These are phyloP conservation scores for Palaemon carinicauda DNA, from an alignment of 1,140 invertebrate species.

Conservation along the genomic window DNA sequence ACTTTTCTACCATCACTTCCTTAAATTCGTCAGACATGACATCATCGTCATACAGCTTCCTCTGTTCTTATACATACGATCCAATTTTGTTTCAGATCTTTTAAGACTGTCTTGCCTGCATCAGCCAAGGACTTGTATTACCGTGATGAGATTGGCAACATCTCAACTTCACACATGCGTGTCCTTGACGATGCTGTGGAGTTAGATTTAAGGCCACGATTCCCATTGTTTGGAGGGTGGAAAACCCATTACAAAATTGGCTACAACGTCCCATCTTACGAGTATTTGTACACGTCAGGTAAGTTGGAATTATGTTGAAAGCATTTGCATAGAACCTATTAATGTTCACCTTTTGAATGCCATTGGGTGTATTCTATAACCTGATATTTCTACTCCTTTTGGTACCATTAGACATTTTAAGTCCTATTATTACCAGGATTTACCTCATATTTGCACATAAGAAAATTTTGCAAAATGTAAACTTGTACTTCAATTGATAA, in stretches of 20 bases:
- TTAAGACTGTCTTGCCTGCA: slow-evolving; percentile 85
- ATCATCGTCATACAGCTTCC: no score
- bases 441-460: no score
- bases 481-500: no score
- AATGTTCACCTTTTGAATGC: no score
- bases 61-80: not conserved
- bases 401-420: no score
- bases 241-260: slow-evolving; percentile 96
- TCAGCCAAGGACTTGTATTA: slow-evolving; percentile 92
- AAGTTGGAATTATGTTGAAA: slow-evolving; percentile 62
- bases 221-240: slow-evolving; percentile 99
- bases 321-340: no score
- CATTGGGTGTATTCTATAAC: no score
- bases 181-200: slow-evolving; percentile 90
- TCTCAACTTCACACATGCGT: slow-evolving; percentile 94
- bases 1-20: no score
- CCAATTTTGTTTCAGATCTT: slow-evolving; percentile 40
- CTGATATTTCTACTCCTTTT: no score
- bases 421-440: no score
- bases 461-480: no score
- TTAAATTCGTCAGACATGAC: no score
- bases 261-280: slow-evolving; percentile 97
- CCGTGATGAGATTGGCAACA: slow-evolving; percentile 98
- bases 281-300: slow-evolving; percentile 88
- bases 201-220: slow-evolving; percentile 91